A percentile compares a stretch with the other conserved stretches of the same genome.
Evolutionary conservation across 2,797 vertebrate species (phyloP).

Genomic region (Myripristis murdjan): DNA sequence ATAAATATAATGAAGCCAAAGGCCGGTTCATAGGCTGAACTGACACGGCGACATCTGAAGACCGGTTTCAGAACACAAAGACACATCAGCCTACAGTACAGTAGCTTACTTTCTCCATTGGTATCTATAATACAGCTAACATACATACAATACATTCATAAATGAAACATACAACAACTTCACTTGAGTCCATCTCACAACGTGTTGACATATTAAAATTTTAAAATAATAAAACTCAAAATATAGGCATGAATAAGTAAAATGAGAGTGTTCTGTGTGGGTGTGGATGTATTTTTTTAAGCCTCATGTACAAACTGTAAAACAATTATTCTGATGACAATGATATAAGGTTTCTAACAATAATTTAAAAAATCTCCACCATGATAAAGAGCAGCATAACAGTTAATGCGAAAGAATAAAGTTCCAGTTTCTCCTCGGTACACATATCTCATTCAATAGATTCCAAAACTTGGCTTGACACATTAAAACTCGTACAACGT

Average conservation of each 20-base stretch:
- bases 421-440: constrained; percentile 31
- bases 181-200: constrained; percentile 33
- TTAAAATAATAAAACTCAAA: constrained; percentile 32
- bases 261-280: constrained; percentile 17
- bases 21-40: constrained; percentile 32
- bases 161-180: constrained; percentile 50
- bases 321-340: constrained; percentile 5
- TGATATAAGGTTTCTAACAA: constrained; percentile 9
- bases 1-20: constrained; percentile 46
- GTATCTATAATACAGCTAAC: constrained; percentile 46
- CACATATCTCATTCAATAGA: constrained; percentile 4
- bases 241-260: constrained; percentile 42
- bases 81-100: constrained; percentile 63
- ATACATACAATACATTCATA: constrained; percentile 55
- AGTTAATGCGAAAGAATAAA: constrained; percentile 21
- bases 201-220: constrained; percentile 35
- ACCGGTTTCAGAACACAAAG: constrained; percentile 40
- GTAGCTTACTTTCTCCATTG: constrained; percentile 31
- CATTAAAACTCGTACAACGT: constrained; percentile 1
- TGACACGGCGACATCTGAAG: constrained; percentile 12
- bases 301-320: constrained; percentile 16
- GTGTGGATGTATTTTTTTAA: constrained; percentile 31
- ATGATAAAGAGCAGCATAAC: constrained; percentile 50
- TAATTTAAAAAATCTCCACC: not conserved
- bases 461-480: constrained; percentile 6